Evolutionary conservation across 2,888 invertebrate species (phyloP).

Genomic region (Vandiemenella viatica): DNA sequence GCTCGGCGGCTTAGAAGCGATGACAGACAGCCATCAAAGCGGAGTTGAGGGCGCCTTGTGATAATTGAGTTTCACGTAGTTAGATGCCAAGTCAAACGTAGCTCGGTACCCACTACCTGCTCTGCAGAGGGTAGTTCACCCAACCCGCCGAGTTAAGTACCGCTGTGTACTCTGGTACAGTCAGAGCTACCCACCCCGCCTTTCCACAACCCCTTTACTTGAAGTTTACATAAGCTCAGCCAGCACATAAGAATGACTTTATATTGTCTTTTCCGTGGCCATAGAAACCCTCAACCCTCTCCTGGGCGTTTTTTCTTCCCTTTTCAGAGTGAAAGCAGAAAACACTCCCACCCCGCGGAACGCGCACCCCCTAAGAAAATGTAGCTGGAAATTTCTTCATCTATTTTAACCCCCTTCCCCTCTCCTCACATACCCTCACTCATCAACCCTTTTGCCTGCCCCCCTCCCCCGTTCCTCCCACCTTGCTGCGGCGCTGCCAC

Average conservation of each 20-base stretch:
- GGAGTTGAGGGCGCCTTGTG: too few relatives aligned
- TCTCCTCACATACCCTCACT: slow-evolving; percentile 17
- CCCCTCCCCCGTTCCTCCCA: slow-evolving; percentile 17
- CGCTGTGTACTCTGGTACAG: too few relatives aligned
- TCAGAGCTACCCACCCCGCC: too few relatives aligned
- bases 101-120: too few relatives aligned
- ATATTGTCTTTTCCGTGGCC: slow-evolving; percentile 8
- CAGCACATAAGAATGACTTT: neutral
- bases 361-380: slow-evolving; percentile 27
- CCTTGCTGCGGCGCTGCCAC: slow-evolving; percentile 24
- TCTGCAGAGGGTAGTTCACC: too few relatives aligned
- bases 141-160: too few relatives aligned
- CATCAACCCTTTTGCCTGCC: slow-evolving; percentile 11
- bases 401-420: slow-evolving; percentile 33
- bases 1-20: too few relatives aligned
- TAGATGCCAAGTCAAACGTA: too few relatives aligned
- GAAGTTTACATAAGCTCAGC: slow-evolving; percentile 1
- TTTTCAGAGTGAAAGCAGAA: neutral
- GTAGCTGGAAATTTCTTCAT: slow-evolving; percentile 46
- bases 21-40: too few relatives aligned
- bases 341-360: neutral
- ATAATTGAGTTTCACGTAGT: too few relatives aligned
- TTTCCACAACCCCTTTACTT: neutral
- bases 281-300: slow-evolving; percentile 2
- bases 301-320: neutral